These are phyloP conservation scores for Proales similis DNA, from an alignment of 1,140 invertebrate species.

Conservation along the genomic window DNA sequence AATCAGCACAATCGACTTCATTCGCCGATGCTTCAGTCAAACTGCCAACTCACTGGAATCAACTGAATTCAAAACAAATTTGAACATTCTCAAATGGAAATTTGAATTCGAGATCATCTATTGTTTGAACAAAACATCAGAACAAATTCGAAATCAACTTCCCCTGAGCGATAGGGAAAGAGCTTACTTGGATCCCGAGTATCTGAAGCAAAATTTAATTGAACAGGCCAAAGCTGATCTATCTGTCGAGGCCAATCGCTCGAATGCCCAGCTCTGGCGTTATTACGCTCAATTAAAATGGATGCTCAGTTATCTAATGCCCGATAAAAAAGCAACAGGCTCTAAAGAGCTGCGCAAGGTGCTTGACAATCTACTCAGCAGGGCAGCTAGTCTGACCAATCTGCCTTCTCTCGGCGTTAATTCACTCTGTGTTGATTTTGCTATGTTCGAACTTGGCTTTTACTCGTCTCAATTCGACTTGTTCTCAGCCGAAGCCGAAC, in stretches of 20 bases:
- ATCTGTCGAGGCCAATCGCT: conserved; percentile 12
- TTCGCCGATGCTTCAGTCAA: not conserved
- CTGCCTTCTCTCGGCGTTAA: not conserved
- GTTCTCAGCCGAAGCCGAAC: not conserved
- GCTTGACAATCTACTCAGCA: conserved; percentile 15
- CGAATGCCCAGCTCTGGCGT: conserved; percentile 17
- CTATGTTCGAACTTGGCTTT: conserved; percentile 26
- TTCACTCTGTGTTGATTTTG: conserved; percentile 1
- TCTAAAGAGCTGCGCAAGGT: conserved; percentile 30
- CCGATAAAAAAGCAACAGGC: too few species aligned
- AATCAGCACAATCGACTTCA: not conserved
- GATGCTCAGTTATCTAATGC: not conserved
- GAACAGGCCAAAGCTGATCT: conserved; percentile 10
- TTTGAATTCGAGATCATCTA: not conserved
- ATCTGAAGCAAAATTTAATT: not conserved
- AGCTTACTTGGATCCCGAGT: not conserved
- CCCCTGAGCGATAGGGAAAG: too few species aligned
- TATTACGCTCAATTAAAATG: conserved; percentile 11
- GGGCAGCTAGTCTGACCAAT: not conserved
- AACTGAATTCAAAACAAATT: not conserved
- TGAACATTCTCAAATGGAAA: conserved; percentile 29
- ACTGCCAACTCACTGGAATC: not conserved
- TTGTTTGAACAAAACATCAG: not conserved
- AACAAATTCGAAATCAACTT: too few species aligned
- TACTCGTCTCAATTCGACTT: not conserved